Conservation (phyloP, 2,113 vertebrate species). For the Mugil cephalus region DNA sequence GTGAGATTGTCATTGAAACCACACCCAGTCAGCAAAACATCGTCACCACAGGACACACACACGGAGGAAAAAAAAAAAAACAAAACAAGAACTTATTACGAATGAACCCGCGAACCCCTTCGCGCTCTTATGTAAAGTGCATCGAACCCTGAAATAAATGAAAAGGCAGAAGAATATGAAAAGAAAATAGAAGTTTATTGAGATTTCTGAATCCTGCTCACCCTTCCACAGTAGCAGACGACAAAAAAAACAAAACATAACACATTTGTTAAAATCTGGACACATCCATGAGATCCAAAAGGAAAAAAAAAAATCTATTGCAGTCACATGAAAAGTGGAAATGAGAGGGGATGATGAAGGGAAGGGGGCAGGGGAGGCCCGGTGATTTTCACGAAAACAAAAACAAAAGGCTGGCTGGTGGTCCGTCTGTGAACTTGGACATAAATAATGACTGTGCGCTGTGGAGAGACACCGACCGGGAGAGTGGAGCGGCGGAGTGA, state of each 20-base stretch:
- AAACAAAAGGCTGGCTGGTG: slow-evolving; percentile 29
- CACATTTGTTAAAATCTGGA: slow-evolving; percentile 69
- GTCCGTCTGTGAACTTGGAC: slow-evolving; percentile 54
- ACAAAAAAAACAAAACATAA: slow-evolving; percentile 52
- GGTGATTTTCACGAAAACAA: slow-evolving; percentile 26
- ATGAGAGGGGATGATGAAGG: background rate
- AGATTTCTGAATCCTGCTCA: slow-evolving; percentile 83
- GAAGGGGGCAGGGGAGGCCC: no score
- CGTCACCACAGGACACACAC: background rate
- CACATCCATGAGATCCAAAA: slow-evolving; percentile 64
- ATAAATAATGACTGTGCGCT: slow-evolving; percentile 61
- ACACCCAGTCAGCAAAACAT: slow-evolving; percentile 38
- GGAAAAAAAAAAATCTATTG: slow-evolving; percentile 36
- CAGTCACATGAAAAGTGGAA: slow-evolving; percentile 44
- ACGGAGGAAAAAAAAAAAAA: no score
- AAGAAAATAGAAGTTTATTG: slow-evolving; percentile 87
- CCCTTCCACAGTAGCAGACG: slow-evolving; percentile 69
- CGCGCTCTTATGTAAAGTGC: no score
- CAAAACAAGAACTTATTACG: no score
- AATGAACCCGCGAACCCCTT: no score
- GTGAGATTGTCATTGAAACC: slow-evolving; percentile 51
- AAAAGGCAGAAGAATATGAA: slow-evolving; percentile 60
- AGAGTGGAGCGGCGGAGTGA: slow-evolving; percentile 61
- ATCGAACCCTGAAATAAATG: background rate
- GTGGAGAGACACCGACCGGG: slow-evolving; percentile 48